phyloP scores from a whole-genome alignment of 2,888 invertebrate genomes.

The Dascillus cervinus region DNA sequence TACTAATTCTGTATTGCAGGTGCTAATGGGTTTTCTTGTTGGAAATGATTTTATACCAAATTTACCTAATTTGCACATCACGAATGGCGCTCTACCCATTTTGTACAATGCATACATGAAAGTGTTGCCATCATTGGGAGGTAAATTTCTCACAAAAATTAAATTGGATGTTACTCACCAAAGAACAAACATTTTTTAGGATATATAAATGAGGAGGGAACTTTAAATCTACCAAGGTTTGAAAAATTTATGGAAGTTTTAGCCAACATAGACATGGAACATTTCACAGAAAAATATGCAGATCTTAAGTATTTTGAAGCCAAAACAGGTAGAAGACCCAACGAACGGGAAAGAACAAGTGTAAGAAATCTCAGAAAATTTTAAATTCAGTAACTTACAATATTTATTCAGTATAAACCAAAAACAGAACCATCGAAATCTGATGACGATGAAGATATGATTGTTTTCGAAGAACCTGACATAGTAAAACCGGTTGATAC shows the following conservation, averaged over 20 bases:
- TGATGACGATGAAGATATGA: conserved; percentile 44
- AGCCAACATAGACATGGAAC: conserved; percentile 63
- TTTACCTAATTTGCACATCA: conserved; percentile 90
- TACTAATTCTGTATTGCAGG: conserved; percentile 42
- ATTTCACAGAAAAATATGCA: conserved; percentile 67
- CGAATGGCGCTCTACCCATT: conserved; percentile 78
- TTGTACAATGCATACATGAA: conserved; percentile 84
- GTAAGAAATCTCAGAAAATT: no score
- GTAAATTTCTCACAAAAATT: conserved; percentile 40
- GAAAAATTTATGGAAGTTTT: conserved; percentile 76
- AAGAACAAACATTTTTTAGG: no score
- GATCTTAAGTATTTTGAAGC: conserved; percentile 78
- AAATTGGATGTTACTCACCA: no score
- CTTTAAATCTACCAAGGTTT: conserved; percentile 73
- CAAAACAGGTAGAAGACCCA: conserved; percentile 62
- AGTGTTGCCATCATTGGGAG: conserved; percentile 77
- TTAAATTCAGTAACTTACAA: no score
- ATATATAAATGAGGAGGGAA: conserved; percentile 88
- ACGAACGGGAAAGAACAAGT: conserved; percentile 38
- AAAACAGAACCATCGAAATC: conserved; percentile 26
- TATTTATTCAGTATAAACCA: no score
- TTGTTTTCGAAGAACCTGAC: conserved; percentile 28
- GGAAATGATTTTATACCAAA: conserved; percentile 98
- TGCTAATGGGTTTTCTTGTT: conserved; percentile 92
- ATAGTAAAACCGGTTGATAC: conserved; percentile 36